Base-by-base conservation (phyloP, 2,888 invertebrate genomes). In the Anodontia alba region DNA sequence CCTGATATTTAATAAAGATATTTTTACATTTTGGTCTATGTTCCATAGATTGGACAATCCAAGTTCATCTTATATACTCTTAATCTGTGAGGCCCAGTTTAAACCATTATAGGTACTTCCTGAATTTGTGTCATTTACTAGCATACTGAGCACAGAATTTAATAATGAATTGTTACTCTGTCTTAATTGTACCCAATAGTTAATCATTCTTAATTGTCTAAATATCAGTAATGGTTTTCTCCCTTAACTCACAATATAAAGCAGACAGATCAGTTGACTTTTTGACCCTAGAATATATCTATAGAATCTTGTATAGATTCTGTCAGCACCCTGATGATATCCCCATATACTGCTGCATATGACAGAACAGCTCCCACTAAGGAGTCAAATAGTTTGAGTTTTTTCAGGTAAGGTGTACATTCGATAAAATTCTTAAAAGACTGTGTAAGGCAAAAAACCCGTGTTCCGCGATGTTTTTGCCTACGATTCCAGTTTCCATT, bases 261-360 rank as follows among this genome's bases (percentile, higher is more conserved):
- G 33, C 68, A 68, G 31, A 23, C 15, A 68, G 17, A 68, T 62
- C 23, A 29, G 62, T 62, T 23, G n/a, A 38, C 10, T 36, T 31
- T 23, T 51, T 33, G 12, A 72, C 72, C 36, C 36, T 5, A 57
- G 26, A 1, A 54, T 36, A 20, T 3, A 51, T 26, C 72, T n/a
- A 20, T 33, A 36, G 17, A 72, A 72, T 31, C 51, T 31, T 31
- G 49, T 72, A 36, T 72, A 36, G 8, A 72, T 23, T 72, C 20
- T 43, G 17, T 49, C 33, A 23, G 49, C 36, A 3, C 5, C 57
- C 1, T 0, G 20, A 20, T 57, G 23, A 31, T 33, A 57, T 31
- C 72, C 57, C 57, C 42, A 36, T 33, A 72, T 51, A 26, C 72
- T 20, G 49, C 46, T 5, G n/a, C 31, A 51, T 51, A 72, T 12